A percentile compares a stretch with the other conserved stretches of the same genome.
Evolutionary conservation across 2,797 vertebrate species (phyloP).

Genomic region (Notamacropus eugenii): DNA sequence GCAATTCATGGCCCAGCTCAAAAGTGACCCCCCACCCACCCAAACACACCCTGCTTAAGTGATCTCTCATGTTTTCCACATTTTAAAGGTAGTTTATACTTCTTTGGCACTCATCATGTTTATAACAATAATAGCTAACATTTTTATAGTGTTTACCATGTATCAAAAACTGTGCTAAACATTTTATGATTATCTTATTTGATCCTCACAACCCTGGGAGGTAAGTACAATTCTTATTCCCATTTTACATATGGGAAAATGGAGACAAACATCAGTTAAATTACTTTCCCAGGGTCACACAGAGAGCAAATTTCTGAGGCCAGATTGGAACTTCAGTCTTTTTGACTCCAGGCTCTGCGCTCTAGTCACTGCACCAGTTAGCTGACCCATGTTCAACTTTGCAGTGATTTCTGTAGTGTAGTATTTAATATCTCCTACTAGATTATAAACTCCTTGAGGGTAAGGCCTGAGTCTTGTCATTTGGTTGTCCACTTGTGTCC

Average conservation of each 20-base stretch:
- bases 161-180: background rate
- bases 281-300: background rate
- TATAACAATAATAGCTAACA: background rate
- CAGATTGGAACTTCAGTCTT: background rate
- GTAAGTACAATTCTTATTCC: background rate
- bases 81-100: background rate
- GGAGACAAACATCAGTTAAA: background rate
- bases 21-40: background rate
- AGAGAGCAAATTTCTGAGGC: background rate
- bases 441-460: too few relatives aligned
- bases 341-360: background rate
- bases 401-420: too few relatives aligned
- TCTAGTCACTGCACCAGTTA: background rate
- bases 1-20: background rate
- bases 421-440: too few relatives aligned
- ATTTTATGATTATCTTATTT: background rate
- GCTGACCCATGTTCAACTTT: too few relatives aligned
- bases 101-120: background rate
- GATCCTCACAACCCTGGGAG: background rate
- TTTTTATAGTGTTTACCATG: background rate
- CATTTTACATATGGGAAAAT: background rate
- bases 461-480: too few relatives aligned
- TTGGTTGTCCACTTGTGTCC: too few relatives aligned
- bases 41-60: background rate
- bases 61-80: background rate